Conservation (phyloP, 2,888 invertebrate genomes). For the Brenthis hecate region DNA sequence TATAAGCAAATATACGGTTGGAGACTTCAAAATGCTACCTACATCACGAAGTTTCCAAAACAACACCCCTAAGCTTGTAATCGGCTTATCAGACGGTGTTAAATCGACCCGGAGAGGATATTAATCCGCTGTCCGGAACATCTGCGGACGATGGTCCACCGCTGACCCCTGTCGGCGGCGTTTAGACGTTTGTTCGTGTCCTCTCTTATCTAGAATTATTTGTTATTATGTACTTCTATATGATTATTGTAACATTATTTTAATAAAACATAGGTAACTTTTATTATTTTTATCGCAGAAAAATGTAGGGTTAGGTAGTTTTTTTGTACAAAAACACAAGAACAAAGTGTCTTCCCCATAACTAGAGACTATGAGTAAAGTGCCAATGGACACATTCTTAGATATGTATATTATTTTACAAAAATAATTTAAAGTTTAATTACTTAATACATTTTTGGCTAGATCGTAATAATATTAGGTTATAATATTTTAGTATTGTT, state of each 20-base stretch:
- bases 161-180: conserved; percentile 64
- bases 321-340: too few relatives aligned
- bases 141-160: conserved; percentile 71
- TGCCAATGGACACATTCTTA: too few relatives aligned
- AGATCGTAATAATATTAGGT: too few relatives aligned
- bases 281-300: too few relatives aligned
- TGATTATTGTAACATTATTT: conserved; percentile 2
- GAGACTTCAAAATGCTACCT: neutral
- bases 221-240: conserved; percentile 28
- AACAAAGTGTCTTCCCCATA: too few relatives aligned
- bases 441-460: too few relatives aligned
- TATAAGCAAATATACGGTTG: too few relatives aligned
- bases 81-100: conserved; percentile 51
- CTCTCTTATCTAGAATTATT: conserved; percentile 35
- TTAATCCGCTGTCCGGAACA: conserved; percentile 81
- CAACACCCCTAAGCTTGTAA: conserved; percentile 40
- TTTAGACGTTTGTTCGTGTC: conserved; percentile 46
- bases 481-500: too few relatives aligned
- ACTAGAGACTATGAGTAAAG: too few relatives aligned
- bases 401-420: too few relatives aligned
- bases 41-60: conserved; percentile 13
- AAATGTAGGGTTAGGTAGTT: too few relatives aligned
- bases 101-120: conserved; percentile 58
- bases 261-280: neutral
- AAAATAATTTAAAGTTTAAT: too few relatives aligned